Evolutionary conservation across 2,888 invertebrate species (phyloP).

Genomic region (Cenopis cana): DNA sequence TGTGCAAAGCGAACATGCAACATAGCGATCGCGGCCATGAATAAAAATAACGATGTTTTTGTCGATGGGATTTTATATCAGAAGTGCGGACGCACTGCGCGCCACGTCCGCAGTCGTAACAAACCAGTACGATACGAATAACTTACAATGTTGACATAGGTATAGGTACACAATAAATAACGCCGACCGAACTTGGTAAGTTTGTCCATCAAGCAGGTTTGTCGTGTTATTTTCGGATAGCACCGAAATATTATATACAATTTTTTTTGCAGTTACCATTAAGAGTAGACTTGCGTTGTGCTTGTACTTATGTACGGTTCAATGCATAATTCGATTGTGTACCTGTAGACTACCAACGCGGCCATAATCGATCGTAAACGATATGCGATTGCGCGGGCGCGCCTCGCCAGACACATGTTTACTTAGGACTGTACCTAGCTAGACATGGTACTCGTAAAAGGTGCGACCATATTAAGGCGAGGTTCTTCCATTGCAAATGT

Average conservation of each 20-base stretch:
- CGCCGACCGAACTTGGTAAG: too few relatives aligned
- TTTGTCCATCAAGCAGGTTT: background rate
- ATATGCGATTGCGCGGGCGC: conserved; percentile 45
- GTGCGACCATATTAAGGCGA: conserved; percentile 54
- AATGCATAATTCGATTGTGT: background rate
- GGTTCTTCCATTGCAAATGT: too few relatives aligned
- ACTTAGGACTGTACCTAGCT: conserved; percentile 37
- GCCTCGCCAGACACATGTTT: conserved; percentile 43
- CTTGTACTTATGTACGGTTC: too few relatives aligned
- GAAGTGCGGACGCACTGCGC: conserved; percentile 56
- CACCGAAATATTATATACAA: background rate
- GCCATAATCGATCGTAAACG: conserved; percentile 2
- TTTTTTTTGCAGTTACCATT: too few relatives aligned
- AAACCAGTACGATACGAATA: conserved; percentile 13
- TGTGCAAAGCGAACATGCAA: conserved; percentile 70
- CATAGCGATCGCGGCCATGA: conserved; percentile 78
- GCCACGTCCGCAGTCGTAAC: conserved; percentile 22
- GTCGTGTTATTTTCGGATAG: background rate
- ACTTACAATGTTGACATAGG: background rate
- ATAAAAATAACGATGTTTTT: conserved; percentile 82
- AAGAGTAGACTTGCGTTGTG: too few relatives aligned
- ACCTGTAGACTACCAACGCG: conserved; percentile 52
- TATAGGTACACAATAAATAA: too few relatives aligned
- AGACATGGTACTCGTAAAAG: conserved; percentile 46
- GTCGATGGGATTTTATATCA: conserved; percentile 75